A percentile compares a stretch with the other conserved stretches of the same genome.
These are phyloP conservation scores for Nephrocerus scutellatus DNA, from an alignment of 2,888 invertebrate species.

Conservation along the genomic window DNA sequence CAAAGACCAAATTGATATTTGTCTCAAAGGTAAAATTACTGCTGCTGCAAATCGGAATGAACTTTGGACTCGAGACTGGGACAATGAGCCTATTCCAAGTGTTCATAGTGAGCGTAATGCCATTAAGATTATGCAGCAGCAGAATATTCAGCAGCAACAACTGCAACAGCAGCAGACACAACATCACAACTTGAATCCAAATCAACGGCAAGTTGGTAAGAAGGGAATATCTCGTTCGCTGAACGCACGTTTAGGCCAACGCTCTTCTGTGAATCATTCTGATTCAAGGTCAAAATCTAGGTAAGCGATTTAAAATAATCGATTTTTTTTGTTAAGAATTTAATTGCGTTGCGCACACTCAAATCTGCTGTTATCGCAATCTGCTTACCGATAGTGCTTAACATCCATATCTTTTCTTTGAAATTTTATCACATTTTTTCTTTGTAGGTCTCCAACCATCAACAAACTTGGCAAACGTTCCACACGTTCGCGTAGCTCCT, in stretches of 20 bases:
- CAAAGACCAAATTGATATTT: conserved; percentile 89
- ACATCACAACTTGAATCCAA: conserved; percentile 27
- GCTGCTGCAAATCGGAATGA: conserved; percentile 82
- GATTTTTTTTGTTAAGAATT: too few relatives aligned
- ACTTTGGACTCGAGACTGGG: conserved; percentile 90
- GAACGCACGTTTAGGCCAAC: conserved; percentile 54
- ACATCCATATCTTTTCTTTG: too few relatives aligned
- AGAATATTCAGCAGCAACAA: conserved; percentile 48
- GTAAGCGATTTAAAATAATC: too few relatives aligned
- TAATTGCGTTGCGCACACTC: too few relatives aligned
- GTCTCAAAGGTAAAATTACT: conserved; percentile 88
- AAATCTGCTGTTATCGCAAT: too few relatives aligned
- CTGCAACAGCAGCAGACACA: conserved; percentile 45
- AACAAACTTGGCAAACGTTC: too few relatives aligned
- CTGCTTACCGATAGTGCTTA: too few relatives aligned
- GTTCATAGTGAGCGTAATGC: conserved; percentile 71
- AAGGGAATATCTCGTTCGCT: conserved; percentile 53
- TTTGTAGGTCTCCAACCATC: too few relatives aligned
- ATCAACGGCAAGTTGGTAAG: conserved; percentile 25
- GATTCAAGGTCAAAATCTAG: conserved; percentile 43
- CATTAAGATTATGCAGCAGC: conserved; percentile 45
- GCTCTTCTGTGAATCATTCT: conserved; percentile 44
- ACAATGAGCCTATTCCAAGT: conserved; percentile 84
- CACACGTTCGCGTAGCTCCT: conserved; percentile 32
- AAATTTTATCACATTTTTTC: too few relatives aligned